Conservation (phyloP, 2,888 invertebrate genomes). For the Epinotia demarniana region DNA sequence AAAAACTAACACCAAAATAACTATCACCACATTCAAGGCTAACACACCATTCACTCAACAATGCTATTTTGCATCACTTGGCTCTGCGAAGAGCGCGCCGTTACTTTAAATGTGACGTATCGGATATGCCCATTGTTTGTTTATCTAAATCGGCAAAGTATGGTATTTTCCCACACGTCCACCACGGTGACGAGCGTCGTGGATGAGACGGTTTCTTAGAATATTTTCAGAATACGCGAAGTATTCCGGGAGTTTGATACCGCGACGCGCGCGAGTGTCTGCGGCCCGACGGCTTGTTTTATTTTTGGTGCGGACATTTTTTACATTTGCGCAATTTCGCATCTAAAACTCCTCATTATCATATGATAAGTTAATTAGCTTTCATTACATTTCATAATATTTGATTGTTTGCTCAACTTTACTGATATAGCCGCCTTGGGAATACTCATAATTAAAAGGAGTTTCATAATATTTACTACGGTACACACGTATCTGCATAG, state of each 20-base stretch:
- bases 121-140: conserved; percentile 45
- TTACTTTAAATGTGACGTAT: conserved; percentile 37
- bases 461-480: no score
- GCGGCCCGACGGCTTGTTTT: conserved; percentile 60
- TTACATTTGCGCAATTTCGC: conserved; percentile 63
- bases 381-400: background rate
- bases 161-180: conserved; percentile 45
- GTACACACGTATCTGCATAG: no score
- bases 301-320: conserved; percentile 62
- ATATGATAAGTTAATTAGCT: conserved; percentile 57
- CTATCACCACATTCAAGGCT: conserved; percentile 45
- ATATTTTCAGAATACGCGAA: conserved; percentile 59
- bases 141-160: conserved; percentile 52
- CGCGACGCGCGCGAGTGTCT: conserved; percentile 56
- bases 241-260: conserved; percentile 58
- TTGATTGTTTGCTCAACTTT: background rate
- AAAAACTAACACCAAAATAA: conserved; percentile 43
- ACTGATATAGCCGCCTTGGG: background rate
- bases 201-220: conserved; percentile 52
- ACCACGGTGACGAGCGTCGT: conserved; percentile 47
- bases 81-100: background rate
- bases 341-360: conserved; percentile 53
- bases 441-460: background rate
- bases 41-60: conserved; percentile 36
- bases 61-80: conserved; percentile 30